Percentiles rank a stretch among this genome's conserved stretches.
Conservation (phyloP, 2,888 invertebrate species). For the Pyrrhosoma nymphula region DNA sequence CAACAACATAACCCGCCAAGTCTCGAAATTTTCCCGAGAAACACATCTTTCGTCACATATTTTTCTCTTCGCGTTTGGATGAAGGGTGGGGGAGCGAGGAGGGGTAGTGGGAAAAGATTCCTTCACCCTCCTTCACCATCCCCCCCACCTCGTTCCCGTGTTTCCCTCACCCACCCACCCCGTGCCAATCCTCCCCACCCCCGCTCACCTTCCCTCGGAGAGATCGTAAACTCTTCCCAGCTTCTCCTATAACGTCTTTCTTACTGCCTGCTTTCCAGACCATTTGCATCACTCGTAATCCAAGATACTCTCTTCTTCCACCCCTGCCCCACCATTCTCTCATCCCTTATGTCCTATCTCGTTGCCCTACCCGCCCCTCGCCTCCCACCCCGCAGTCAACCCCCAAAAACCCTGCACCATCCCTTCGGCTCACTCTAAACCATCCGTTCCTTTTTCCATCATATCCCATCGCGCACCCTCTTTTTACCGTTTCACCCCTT, state of each 20-base stretch:
- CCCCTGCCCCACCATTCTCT: background rate
- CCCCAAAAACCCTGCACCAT: background rate
- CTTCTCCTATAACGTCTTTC: conserved; percentile 54
- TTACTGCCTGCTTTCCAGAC: conserved; percentile 60
- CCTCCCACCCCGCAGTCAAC: background rate
- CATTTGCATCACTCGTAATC: conserved; percentile 66
- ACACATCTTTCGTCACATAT: conserved; percentile 60
- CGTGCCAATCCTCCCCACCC: too few relatives aligned
- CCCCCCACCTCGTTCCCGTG: background rate
- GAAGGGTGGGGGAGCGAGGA: background rate
- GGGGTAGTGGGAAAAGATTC: background rate
- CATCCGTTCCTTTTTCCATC: conserved; percentile 33
- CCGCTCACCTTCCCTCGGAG: background rate
- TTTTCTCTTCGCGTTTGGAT: conserved; percentile 41
- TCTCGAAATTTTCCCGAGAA: conserved; percentile 18
- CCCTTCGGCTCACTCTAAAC: background rate
- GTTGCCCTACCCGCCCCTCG: background rate
- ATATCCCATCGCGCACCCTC: conserved; percentile 3
- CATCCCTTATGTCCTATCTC: conserved; percentile 15
- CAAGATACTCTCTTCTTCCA: conserved; percentile 40
- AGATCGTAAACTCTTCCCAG: conserved; percentile 63
- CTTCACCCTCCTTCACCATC: conserved; percentile 1
- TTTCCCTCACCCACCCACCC: background rate
- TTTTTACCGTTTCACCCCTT: background rate
- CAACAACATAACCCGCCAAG: conserved; percentile 50